phyloP scores from a whole-genome alignment of 2,797 vertebrate genomes.

The Tamandua tetradactyla region DNA sequence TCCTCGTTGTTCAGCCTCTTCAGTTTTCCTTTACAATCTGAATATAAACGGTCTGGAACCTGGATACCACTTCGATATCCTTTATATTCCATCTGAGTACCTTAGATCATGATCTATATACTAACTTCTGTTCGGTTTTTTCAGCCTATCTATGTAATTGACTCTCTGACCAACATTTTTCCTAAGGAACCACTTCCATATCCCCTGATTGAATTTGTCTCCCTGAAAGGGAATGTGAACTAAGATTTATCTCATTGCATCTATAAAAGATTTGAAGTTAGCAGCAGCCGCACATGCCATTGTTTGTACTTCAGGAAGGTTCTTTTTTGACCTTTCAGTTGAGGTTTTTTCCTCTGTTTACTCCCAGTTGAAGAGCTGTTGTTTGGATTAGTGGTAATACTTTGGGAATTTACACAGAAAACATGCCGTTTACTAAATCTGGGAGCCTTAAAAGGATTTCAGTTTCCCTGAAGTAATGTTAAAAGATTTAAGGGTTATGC shows the following conservation, averaged over 20 bases:
- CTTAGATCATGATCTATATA: background rate
- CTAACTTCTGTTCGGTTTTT: background rate
- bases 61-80: background rate
- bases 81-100: background rate
- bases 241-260: background rate
- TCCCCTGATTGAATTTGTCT: background rate
- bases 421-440: slow-evolving; percentile 63
- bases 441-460: slow-evolving; percentile 39
- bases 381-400: slow-evolving; percentile 70
- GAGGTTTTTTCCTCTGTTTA: slow-evolving; percentile 57
- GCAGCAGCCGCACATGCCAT: background rate
- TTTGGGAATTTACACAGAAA: slow-evolving; percentile 80
- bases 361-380: slow-evolving; percentile 58
- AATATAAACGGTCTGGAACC: background rate
- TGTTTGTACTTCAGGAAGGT: slow-evolving; percentile 56
- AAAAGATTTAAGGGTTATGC: background rate
- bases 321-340: slow-evolving; percentile 72
- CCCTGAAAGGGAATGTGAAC: background rate
- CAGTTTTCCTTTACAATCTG: background rate
- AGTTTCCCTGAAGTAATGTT: background rate
- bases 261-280: slow-evolving; percentile 25
- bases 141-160: background rate
- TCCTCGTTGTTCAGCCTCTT: background rate
- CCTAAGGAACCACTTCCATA: background rate
- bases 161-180: background rate